Conservation (phyloP, 2,113 vertebrate species). For the Elanoides forficatus region DNA sequence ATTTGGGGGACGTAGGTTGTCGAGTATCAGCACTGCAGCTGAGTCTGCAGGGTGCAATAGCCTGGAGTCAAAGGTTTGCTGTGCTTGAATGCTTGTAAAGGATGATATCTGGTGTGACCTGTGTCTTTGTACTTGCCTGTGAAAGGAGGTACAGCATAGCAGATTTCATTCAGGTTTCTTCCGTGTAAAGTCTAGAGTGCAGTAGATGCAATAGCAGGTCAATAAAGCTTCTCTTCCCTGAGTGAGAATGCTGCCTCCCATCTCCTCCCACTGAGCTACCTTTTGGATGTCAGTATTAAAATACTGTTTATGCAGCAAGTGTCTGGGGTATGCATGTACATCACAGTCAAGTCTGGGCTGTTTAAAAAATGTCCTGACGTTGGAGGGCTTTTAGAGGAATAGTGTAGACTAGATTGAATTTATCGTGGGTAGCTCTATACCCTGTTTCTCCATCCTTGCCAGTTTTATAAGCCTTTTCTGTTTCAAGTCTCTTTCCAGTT, state of each 20-base stretch:
- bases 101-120: background rate
- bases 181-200: background rate
- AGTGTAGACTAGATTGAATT: background rate
- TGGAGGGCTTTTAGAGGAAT: background rate
- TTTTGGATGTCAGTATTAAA: background rate
- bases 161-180: background rate
- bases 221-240: background rate
- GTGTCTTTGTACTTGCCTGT: background rate
- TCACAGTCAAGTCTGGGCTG: background rate
- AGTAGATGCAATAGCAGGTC: background rate
- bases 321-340: background rate
- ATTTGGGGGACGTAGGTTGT: background rate
- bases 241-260: background rate
- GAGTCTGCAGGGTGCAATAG: background rate
- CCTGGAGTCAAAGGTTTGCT: background rate
- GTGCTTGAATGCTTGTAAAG: background rate
- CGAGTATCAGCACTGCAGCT: background rate
- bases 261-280: background rate
- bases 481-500: background rate
- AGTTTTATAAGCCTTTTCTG: background rate
- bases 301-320: background rate
- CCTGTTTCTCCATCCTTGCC: background rate
- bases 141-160: background rate
- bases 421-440: background rate
- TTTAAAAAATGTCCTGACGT: background rate